Evolutionary conservation across 2,797 vertebrate genomes (phyloP), one percentile per base, ranked within the genome.

Genomic region (Clamator glandarius): DNA sequence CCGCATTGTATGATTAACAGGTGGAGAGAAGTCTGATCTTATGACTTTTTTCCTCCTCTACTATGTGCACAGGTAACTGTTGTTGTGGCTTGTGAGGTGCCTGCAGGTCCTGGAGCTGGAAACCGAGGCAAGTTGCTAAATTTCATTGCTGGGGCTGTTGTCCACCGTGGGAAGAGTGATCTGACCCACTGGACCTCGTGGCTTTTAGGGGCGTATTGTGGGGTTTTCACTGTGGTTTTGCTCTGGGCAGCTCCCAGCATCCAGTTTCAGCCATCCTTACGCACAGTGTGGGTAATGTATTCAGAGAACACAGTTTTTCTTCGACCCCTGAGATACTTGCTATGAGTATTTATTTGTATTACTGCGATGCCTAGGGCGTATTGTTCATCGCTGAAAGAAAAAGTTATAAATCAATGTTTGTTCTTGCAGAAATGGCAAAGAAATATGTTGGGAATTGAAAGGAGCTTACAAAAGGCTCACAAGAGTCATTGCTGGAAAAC

Each of bases 101-200:
- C 46, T 79, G 51, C 63, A 52, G 31, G 46, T 52, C 63, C 51
- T 76, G 59, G 85, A 72, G 33, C 51, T 83, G 64, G 59, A 58
- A 90, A 58, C 4, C 29, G 28, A 72, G 18, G n/a, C 19, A 73
- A 59, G 52, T 44, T 4, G 7, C 39, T 62, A 26, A 85, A 85
- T 50, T 50, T 54, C 24, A 15, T 28, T 58, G 39, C 33, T 57
- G 39, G 42, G 46, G 39, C 51, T 76, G 23, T 11, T 62, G 52
- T 28, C n/a, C 25, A 25, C 19, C 12, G 10, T 39, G 19, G 35
- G 68, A 77, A 89, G 8, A n/a, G 12, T 3, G 11, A 59, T 33
- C 23, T 46, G 35, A 36, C 5, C 29, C 10, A 8, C 42, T 1
- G 3, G 16, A 24, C 10, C n/a, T 35, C 0, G 0, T 42, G 58